phyloP scores from a whole-genome alignment of 2,113 vertebrate species.

The Neodontobutis hainanensis region DNA sequence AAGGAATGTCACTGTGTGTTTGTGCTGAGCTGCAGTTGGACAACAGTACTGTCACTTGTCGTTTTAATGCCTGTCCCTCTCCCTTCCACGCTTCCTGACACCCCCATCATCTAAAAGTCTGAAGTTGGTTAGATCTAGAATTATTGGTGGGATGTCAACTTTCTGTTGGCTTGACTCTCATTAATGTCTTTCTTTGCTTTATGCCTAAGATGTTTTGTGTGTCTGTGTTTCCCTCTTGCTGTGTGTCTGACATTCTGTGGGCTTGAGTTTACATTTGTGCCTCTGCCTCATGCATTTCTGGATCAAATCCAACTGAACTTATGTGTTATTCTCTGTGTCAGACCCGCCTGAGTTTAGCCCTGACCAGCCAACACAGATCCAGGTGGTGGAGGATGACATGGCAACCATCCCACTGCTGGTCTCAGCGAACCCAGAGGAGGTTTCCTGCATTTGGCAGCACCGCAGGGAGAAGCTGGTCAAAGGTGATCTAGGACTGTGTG shows the following conservation, averaged over 20 bases:
- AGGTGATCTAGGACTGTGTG: slow-evolving; percentile 73
- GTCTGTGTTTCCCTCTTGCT: slow-evolving; percentile 21
- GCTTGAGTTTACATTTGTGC: slow-evolving; percentile 17
- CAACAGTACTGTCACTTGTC: slow-evolving; percentile 72
- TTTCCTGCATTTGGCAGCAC: slow-evolving; percentile 78
- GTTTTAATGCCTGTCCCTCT: slow-evolving; percentile 73
- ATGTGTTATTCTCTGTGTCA: slow-evolving; percentile 46
- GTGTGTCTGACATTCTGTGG: slow-evolving; percentile 26
- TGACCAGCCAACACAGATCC: slow-evolving; percentile 69
- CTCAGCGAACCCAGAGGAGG: slow-evolving; percentile 76
- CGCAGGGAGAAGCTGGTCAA: slow-evolving; percentile 68
- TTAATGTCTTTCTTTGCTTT: slow-evolving; percentile 60
- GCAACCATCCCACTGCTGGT: slow-evolving; percentile 73
- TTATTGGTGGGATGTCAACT: slow-evolving; percentile 62
- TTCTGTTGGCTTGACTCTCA: slow-evolving; percentile 64
- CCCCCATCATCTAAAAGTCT: slow-evolving; percentile 43
- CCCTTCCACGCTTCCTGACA: slow-evolving; percentile 25
- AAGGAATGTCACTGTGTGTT: slow-evolving; percentile 72
- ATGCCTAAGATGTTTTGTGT: slow-evolving; percentile 45
- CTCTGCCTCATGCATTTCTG: slow-evolving; percentile 10
- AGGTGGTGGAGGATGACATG: slow-evolving; percentile 72
- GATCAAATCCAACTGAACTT: slow-evolving; percentile 33
- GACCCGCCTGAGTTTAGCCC: slow-evolving; percentile 80
- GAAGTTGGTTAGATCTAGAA: slow-evolving; percentile 63
- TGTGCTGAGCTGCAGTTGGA: slow-evolving; percentile 70